Percentiles rank a stretch among this genome's conserved stretches.
Evolutionary conservation across 2,113 vertebrate genomes (phyloP).

Genomic region (Eubucco bourcierii): DNA sequence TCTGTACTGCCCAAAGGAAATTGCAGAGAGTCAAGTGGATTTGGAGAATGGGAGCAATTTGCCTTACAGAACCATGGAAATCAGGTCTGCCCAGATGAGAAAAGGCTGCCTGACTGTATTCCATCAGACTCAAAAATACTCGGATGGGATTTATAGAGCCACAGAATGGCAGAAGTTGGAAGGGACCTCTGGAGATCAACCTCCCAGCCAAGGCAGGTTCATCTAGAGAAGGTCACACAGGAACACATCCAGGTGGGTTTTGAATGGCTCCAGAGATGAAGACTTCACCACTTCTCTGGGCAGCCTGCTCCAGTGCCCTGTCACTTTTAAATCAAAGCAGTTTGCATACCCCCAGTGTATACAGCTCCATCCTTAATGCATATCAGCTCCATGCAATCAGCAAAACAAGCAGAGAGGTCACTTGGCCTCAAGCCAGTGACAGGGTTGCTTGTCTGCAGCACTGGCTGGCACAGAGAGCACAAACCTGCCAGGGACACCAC

Average conservation of each 20-base stretch:
- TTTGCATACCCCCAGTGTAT: background rate
- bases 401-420: background rate
- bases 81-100: background rate
- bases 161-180: no score
- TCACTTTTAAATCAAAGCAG: no score
- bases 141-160: no score
- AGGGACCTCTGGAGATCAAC: no score
- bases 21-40: background rate
- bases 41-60: background rate
- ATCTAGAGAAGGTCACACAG: no score
- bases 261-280: no score
- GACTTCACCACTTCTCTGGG: no score
- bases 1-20: background rate
- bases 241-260: no score
- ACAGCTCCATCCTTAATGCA: background rate
- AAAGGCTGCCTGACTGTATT: background rate
- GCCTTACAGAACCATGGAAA: background rate
- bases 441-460: background rate
- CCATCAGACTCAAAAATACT: background rate
- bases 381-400: background rate
- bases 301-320: no score
- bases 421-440: rapidly evolving
- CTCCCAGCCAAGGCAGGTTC: no score
- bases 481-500: background rate
- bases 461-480: background rate